phyloP scores from a whole-genome alignment of 2,113 vertebrate genomes.

The Pagrus major region DNA sequence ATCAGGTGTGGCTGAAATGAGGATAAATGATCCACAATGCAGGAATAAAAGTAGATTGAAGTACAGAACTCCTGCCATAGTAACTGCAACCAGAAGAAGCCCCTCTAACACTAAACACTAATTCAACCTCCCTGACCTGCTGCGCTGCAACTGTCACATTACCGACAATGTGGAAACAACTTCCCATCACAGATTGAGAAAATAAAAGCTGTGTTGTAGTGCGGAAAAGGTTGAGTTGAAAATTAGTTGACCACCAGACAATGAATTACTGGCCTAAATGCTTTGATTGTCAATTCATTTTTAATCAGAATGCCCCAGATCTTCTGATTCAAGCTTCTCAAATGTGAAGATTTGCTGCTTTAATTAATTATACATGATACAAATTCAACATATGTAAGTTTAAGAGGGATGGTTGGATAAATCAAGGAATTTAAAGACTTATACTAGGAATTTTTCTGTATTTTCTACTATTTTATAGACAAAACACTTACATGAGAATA shows the following conservation, averaged over 20 bases:
- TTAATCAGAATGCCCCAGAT: not conserved
- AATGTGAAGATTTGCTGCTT: not conserved
- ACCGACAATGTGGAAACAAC: not conserved
- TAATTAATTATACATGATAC: not conserved
- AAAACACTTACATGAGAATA: too few species aligned
- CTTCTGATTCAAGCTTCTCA: not conserved
- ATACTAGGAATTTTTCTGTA: not conserved
- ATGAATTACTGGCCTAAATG: too few species aligned
- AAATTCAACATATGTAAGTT: not conserved
- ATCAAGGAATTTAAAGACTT: not conserved
- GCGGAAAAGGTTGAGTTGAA: not conserved
- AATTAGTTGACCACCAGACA: too few species aligned
- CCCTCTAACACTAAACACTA: constrained; percentile 26
- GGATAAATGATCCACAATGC: not conserved
- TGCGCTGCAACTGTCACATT: constrained; percentile 1
- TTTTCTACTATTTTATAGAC: not conserved
- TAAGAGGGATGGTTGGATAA: not conserved
- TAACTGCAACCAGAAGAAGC: constrained; percentile 2
- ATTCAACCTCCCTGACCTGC: constrained; percentile 54
- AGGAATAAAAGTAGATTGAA: constrained; percentile 44
- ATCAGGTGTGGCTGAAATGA: not conserved
- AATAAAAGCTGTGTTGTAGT: constrained; percentile 19
- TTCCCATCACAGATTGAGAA: constrained; percentile 38
- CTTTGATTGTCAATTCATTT: not conserved
- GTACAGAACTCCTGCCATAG: constrained; percentile 56